Base-by-base conservation (phyloP, 2,888 invertebrate genomes). In the Thymelicus lineola region DNA sequence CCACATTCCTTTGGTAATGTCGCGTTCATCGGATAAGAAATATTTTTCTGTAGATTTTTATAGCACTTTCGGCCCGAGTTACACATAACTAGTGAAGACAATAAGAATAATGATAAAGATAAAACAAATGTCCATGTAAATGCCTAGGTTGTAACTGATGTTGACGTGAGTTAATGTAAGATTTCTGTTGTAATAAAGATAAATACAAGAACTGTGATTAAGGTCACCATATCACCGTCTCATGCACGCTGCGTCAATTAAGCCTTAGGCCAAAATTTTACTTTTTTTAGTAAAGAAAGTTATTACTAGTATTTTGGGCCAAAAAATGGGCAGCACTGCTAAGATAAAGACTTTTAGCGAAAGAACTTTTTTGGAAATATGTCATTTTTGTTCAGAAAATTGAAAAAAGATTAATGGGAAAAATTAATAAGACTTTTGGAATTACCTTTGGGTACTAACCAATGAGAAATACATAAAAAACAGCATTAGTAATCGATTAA, bases 1-100 rank as follows among this genome's bases (percentile, higher is more conserved):
- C 36, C 62, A 57, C 68, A 68, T 69, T 69, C 68, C 57, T 45
- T 7, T 45, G 20, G 35, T 62, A 48, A 57, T 46, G 67, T 62
- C 61, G 57, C 68, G 62, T 69, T 38, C 62, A 69, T 63, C 62
- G 62, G 68, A 69, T 69, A 69, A 69, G 62, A 14, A 38, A 46
- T 20, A 69, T 63, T 57, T 61, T 45, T 62, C 68, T 57, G 38
- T 63, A 48, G 61, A 62, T 67, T 45, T 48, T 65, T 63, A 35
- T 28, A 35, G 55, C 35, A 14, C 28, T 55, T 35, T 55, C 35
- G 14, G 9, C 48, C 48, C 9, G 7, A 15, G 28, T 14, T 1
- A 55, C 35, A 55, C 7, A 55, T 9, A 38, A 28, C 20, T 28
- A 14, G 14, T 28, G 14, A 35, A 28, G 15, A 38, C n/a, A 7